Conservation (phyloP, 2,888 invertebrate genomes). For the Diloba caeruleocephala region DNA sequence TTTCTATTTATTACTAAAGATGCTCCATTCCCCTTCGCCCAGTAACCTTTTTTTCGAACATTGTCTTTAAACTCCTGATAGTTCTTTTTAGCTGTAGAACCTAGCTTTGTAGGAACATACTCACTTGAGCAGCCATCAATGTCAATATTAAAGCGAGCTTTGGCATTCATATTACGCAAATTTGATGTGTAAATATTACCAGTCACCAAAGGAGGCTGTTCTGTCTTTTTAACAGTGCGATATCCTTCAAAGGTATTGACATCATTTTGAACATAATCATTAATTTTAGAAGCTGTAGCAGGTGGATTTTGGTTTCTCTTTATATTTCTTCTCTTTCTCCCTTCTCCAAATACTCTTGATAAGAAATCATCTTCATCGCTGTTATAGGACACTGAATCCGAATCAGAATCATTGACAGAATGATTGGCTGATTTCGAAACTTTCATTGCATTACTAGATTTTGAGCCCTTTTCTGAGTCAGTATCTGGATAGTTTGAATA, state of each 20-base stretch:
- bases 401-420: conserved; percentile 69
- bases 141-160: conserved; percentile 63
- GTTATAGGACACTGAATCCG: conserved; percentile 79
- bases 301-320: conserved; percentile 63
- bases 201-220: conserved; percentile 76
- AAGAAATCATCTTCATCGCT: conserved; percentile 83
- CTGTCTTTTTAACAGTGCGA: conserved; percentile 70
- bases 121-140: conserved; percentile 79
- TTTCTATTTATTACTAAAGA: conserved; percentile 61
- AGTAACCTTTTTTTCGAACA: conserved; percentile 80
- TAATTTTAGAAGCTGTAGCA: conserved; percentile 50
- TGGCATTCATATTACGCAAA: conserved; percentile 76
- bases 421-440: conserved; percentile 40
- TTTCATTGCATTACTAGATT: conserved; percentile 53
- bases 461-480: conserved; percentile 67
- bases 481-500: conserved; percentile 77
- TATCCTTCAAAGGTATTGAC: conserved; percentile 71
- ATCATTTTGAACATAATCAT: conserved; percentile 58
- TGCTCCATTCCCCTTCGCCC: conserved; percentile 83
- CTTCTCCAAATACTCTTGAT: conserved; percentile 77
- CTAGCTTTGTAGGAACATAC: conserved; percentile 84
- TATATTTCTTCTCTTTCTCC: conserved; percentile 71
- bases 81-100: conserved; percentile 79
- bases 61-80: conserved; percentile 85
- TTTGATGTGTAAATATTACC: conserved; percentile 81